Percentiles rank a stretch among this genome's conserved stretches.
Evolutionary conservation across 2,797 vertebrate species (phyloP).

Genomic region (Sternotherus odoratus): DNA sequence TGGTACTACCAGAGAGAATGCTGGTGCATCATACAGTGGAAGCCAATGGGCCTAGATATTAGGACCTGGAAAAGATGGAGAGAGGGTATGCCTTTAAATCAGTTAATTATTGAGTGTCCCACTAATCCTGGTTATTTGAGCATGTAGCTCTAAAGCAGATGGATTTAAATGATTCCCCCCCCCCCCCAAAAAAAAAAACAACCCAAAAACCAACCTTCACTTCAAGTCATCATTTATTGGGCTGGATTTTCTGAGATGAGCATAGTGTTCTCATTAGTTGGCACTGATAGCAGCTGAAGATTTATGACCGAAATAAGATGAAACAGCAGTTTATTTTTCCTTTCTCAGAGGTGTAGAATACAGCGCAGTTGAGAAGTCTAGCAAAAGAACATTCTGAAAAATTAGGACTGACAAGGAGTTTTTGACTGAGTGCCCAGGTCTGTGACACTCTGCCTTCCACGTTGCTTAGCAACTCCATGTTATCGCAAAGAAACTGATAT

Average conservation of each 20-base stretch:
- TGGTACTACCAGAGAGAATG: not conserved
- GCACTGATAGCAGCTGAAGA: conserved; percentile 33
- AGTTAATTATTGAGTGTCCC: not conserved
- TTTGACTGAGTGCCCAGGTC: conserved; percentile 74
- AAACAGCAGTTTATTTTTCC: conserved; percentile 29
- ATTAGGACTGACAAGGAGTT: conserved; percentile 55
- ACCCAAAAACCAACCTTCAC: not conserved
- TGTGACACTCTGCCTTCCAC: conserved; percentile 61
- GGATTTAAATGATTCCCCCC: not conserved
- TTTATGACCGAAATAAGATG: conserved; percentile 43
- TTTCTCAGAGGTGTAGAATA: conserved; percentile 48
- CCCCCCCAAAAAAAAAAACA: too few relatives aligned
- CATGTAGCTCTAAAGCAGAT: not conserved
- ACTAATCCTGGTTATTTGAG: not conserved
- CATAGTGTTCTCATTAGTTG: not conserved
- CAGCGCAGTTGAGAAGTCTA: conserved; percentile 33
- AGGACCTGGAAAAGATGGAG: not conserved
- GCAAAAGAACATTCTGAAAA: conserved; percentile 69
- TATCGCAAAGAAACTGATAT: conserved; percentile 76
- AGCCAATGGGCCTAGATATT: not conserved
- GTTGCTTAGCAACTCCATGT: conserved; percentile 78
- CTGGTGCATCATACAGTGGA: not conserved
- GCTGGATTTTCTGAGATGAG: not conserved
- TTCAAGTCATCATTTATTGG: not conserved
- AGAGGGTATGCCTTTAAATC: not conserved